phyloP scores from a whole-genome alignment of 2,113 vertebrate genomes.

The Argyrosomus japonicus region DNA sequence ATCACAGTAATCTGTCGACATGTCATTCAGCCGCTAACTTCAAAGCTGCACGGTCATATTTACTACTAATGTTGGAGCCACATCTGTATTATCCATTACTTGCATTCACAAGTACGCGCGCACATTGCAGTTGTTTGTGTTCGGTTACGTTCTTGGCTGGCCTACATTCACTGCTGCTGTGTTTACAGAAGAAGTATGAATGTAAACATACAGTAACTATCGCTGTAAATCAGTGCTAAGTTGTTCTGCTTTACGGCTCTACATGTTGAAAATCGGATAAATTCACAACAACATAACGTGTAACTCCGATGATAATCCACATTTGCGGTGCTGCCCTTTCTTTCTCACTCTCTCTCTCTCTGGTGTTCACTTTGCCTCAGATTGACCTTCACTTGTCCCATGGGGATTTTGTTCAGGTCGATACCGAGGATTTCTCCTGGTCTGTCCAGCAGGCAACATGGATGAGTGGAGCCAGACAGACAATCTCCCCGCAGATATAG shows the following conservation, averaged over 20 bases:
- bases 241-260: conserved; percentile 3
- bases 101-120: conserved; percentile 10
- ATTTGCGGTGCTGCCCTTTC: neutral
- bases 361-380: conserved; percentile 48
- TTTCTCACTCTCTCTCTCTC: neutral
- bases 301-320: conserved; percentile 21
- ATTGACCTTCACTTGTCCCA: conserved; percentile 65
- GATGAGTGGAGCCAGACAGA: conserved; percentile 75
- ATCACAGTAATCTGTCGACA: conserved; percentile 37
- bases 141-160: conserved; percentile 13
- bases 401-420: conserved; percentile 54
- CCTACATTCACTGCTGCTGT: conserved; percentile 22
- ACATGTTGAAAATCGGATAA: neutral
- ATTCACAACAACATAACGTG: conserved; percentile 6
- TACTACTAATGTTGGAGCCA: conserved; percentile 18
- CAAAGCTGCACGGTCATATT: conserved; percentile 39
- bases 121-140: conserved; percentile 15
- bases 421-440: conserved; percentile 65
- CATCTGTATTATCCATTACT: conserved; percentile 56
- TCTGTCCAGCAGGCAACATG: conserved; percentile 49
- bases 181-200: conserved; percentile 37
- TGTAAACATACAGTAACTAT: conserved; percentile 39
- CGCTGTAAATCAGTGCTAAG: conserved; percentile 13
- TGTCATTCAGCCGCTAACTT: conserved; percentile 48
- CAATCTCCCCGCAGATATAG: conserved; percentile 67